Evolutionary conservation across 2,113 vertebrate species (phyloP), one percentile per base, ranked within the genome.

Genomic region (Silurus glanis): DNA sequence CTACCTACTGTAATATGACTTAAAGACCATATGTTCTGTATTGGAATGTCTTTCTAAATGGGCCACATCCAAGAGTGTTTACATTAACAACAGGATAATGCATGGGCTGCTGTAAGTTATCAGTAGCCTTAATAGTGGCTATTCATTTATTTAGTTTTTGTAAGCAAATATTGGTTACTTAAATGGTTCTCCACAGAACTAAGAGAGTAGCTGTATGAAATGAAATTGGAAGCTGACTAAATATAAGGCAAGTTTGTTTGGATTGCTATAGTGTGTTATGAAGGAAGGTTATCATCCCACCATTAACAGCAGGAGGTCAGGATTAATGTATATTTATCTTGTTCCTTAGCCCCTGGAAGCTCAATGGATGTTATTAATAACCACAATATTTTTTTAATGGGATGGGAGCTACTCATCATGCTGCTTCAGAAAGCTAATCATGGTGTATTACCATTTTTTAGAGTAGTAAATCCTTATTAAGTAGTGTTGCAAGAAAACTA

Each of bases 321-420:
- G 80, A 84, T 59, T 83, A 76, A 85, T 80, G 88, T 78, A 82
- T 90, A 84, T 90, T 91, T 89, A 62, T 88, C 85, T 88, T 87
- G n/a, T 71, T 74, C 64, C 71, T 71, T 86, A 84, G 83, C 83
- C 13, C 5, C 16, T 78, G 25, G 10, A 37, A 79, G 80, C 74
- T 85, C 85, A 86, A 25, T 67, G 83, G 83, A 83, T 90, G 89
- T 88, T 88, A 89, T 86, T 87, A 72, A 85, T 90, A 85, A 87
- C 53, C 74, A 59, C 25, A 79, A 17, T 74, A 85, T 86, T 79
- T 64, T 66, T 85, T 85, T 83, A 88, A 87, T 81, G 67, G 71
- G 83, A 66, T 67, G 62, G 66, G 71, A 78, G 79, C 83, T 72
- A 88, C 86, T 85, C 71, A 23, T 51, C 9, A 74, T n/a, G 12